Percentiles rank a stretch among this genome's conserved stretches.
phyloP scores from a whole-genome alignment of 2,797 vertebrate genomes.

The Micropoecilia bifurca region DNA sequence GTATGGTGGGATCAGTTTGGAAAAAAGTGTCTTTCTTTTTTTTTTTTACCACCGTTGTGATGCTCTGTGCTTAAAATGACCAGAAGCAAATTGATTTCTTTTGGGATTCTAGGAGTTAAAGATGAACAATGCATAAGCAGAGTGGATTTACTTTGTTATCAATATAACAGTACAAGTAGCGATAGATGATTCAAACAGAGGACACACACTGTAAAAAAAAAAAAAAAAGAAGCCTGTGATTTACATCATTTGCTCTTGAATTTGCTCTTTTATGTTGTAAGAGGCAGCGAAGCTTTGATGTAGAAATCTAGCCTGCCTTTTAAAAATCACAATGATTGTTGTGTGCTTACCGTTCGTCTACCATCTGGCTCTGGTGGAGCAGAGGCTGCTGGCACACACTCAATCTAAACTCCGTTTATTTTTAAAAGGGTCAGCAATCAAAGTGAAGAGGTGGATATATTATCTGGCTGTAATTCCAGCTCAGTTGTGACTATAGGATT shows the following conservation, averaged over 20 bases:
- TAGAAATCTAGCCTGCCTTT: not conserved
- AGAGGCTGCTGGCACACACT: not conserved
- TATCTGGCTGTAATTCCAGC: not conserved
- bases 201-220: not conserved
- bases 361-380: not conserved
- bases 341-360: not conserved
- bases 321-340: not conserved
- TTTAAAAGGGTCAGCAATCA: not conserved
- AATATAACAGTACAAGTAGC: not conserved
- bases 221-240: not conserved
- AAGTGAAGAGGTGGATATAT: not conserved
- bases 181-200: not conserved
- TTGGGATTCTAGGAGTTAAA: not conserved
- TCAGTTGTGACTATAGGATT: not conserved
- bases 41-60: not conserved
- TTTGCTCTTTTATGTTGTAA: not conserved
- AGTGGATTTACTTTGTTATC: not conserved
- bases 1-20: not conserved
- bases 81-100: not conserved
- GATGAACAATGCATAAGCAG: not conserved
- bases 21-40: not conserved
- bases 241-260: not conserved
- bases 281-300: not conserved
- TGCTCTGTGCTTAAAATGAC: not conserved
- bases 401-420: not conserved